Evolutionary conservation across 2,113 vertebrate genomes (phyloP).

Genomic region (Syngnathus floridae): DNA sequence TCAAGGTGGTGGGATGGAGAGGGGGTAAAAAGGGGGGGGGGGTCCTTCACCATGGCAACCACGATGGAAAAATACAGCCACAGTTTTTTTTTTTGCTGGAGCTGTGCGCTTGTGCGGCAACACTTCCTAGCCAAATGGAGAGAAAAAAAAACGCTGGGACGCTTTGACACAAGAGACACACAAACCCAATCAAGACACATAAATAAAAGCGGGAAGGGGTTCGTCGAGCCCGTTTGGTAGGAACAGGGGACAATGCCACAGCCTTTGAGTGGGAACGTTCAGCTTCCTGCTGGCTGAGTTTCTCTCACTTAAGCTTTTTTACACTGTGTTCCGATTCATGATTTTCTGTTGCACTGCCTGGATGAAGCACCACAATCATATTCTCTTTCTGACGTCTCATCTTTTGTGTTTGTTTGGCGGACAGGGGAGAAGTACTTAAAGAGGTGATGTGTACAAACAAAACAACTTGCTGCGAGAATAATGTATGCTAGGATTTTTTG

Average conservation of each 20-base stretch:
- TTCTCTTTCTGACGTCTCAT: slow-evolving; percentile 58
- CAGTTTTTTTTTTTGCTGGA: slow-evolving; percentile 31
- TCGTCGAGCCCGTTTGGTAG: slow-evolving; percentile 43
- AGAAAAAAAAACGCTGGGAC: slow-evolving; percentile 47
- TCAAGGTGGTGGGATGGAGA: slow-evolving; percentile 23
- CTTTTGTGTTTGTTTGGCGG: slow-evolving; percentile 57
- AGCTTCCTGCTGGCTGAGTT: slow-evolving; percentile 84
- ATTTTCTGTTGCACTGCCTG: slow-evolving; percentile 91
- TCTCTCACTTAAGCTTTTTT: slow-evolving; percentile 92
- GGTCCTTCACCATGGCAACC: slow-evolving; percentile 66
- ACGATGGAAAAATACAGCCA: slow-evolving; percentile 58
- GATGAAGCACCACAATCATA: slow-evolving; percentile 80
- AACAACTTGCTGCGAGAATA: slow-evolving; percentile 32
- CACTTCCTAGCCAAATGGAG: slow-evolving; percentile 47
- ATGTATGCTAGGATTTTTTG: slow-evolving; percentile 14
- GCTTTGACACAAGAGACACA: slow-evolving; percentile 66
- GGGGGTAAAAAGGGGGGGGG: slow-evolving; percentile 24
- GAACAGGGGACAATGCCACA: slow-evolving; percentile 68
- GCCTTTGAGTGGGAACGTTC: slow-evolving; percentile 82
- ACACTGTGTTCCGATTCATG: slow-evolving; percentile 96
- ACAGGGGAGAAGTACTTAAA: slow-evolving; percentile 35
- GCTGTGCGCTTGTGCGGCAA: slow-evolving; percentile 58
- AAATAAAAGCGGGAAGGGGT: slow-evolving; percentile 51
- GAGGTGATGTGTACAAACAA: slow-evolving; percentile 43
- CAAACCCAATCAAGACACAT: slow-evolving; percentile 71